A percentile compares a stretch with the other conserved stretches of the same genome.
phyloP scores from a whole-genome alignment of 2,888 invertebrate species.

The Trichopoda pennipes region DNA sequence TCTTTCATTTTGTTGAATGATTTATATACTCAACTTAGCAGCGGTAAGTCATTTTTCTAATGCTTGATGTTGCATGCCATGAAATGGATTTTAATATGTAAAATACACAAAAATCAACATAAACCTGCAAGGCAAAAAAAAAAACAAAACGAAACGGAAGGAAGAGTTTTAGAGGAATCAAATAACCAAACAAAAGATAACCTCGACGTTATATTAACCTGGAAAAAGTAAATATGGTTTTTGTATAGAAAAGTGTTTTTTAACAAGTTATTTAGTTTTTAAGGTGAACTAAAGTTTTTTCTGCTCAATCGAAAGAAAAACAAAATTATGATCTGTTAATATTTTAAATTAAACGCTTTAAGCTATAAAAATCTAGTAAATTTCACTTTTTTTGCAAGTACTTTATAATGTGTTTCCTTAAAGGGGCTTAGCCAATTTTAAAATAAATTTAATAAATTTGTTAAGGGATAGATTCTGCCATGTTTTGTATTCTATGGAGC shows the following conservation, averaged over 20 bases:
- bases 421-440: too few relatives aligned
- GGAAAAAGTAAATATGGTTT: conserved; percentile 30
- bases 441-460: too few relatives aligned
- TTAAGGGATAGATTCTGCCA: too few relatives aligned
- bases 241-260: not conserved
- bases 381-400: too few relatives aligned
- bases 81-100: conserved; percentile 54
- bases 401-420: too few relatives aligned
- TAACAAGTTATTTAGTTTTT: not conserved
- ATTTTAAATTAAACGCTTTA: not conserved
- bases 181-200: conserved; percentile 40
- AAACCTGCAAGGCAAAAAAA: conserved; percentile 17
- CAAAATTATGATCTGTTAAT: not conserved
- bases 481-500: too few relatives aligned
- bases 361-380: not conserved
- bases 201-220: conserved; percentile 25
- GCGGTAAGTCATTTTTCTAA: conserved; percentile 65
- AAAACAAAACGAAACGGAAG: not conserved
- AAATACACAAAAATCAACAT: conserved; percentile 56
- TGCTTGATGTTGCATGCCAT: conserved; percentile 67
- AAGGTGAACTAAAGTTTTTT: not conserved
- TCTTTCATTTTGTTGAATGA: conserved; percentile 49
- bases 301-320: not conserved
- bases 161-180: conserved; percentile 4
- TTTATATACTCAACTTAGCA: conserved; percentile 68